Evolutionary conservation across 2,888 invertebrate genomes (phyloP).

Genomic region (Litoditis marina): DNA sequence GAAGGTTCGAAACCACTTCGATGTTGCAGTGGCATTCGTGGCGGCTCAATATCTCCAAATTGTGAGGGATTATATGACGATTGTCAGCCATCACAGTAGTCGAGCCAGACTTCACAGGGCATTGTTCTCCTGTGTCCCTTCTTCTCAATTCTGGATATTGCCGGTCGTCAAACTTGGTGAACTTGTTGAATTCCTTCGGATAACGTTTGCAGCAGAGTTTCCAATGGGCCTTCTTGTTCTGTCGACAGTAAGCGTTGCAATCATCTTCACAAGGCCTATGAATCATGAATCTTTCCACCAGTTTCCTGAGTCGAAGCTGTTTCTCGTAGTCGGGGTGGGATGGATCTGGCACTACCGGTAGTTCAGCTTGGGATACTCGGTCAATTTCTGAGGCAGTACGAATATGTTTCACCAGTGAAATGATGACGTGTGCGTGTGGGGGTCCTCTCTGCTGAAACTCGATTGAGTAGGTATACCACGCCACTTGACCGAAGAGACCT

Average conservation of each 20-base stretch:
- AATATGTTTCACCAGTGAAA: conserved; percentile 3
- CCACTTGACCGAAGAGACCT: conserved; percentile 12
- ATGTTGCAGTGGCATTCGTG: conserved; percentile 11
- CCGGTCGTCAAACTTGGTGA: neutral
- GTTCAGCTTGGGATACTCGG: neutral
- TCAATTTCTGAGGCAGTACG: conserved; percentile 9
- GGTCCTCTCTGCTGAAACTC: conserved; percentile 20
- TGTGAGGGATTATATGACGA: conserved; percentile 11
- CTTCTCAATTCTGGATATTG: conserved; percentile 3
- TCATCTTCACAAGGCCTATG: conserved; percentile 10
- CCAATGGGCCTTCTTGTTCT: conserved; percentile 8
- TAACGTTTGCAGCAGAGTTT: conserved; percentile 5
- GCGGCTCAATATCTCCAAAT: neutral
- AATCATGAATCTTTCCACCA: conserved; percentile 12
- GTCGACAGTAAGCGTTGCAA: conserved; percentile 8
- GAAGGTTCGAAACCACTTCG: conserved; percentile 8
- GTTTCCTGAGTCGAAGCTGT: too few relatives aligned
- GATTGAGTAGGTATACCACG: conserved; percentile 9
- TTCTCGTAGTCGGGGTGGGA: neutral
- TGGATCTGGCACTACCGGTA: neutral
- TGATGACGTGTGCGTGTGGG: conserved; percentile 14
- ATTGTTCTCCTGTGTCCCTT: neutral
- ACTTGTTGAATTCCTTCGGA: neutral
- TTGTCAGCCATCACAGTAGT: neutral
- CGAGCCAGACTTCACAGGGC: too few relatives aligned